A percentile compares a stretch with the other conserved stretches of the same genome.
phyloP scores from a whole-genome alignment of 2,797 vertebrate genomes.

The Amblyopsis hoosieri region DNA sequence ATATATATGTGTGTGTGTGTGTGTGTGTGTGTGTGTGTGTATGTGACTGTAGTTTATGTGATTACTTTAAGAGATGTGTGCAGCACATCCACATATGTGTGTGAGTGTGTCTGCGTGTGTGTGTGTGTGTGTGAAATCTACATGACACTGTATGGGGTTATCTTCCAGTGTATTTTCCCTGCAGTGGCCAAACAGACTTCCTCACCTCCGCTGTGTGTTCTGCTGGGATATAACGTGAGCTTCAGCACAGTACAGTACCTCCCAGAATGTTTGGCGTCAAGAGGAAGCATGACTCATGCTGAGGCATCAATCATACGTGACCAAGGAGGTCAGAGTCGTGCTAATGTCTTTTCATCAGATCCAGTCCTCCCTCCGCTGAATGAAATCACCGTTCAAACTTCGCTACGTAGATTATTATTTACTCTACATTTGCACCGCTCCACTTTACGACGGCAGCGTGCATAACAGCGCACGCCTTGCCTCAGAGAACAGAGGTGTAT shows the following conservation, averaged over 20 bases:
- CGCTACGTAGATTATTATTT: slow-evolving; percentile 63
- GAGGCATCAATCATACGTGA: slow-evolving; percentile 66
- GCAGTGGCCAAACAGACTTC: slow-evolving; percentile 47
- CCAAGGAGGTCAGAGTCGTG: slow-evolving; percentile 44
- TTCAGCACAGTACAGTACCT: slow-evolving; percentile 46
- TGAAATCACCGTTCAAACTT: slow-evolving; percentile 67
- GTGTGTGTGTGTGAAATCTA: no score
- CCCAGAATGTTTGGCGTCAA: slow-evolving; percentile 60
- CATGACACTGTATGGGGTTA: slow-evolving; percentile 4
- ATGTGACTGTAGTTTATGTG: no score
- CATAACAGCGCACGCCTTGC: slow-evolving; percentile 40
- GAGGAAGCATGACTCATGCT: slow-evolving; percentile 63
- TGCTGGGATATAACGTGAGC: slow-evolving; percentile 49
- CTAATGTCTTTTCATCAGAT: slow-evolving; percentile 48
- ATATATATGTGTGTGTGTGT: no score
- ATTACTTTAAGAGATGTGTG: no score
- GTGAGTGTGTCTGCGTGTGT: no score
- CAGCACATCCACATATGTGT: no score
- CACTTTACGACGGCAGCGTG: slow-evolving; percentile 52
- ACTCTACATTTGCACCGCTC: slow-evolving; percentile 59
- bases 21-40: no score
- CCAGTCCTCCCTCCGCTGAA: slow-evolving; percentile 40
- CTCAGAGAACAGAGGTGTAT: slow-evolving; percentile 63
- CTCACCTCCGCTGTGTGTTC: slow-evolving; percentile 29
- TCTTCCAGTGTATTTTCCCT: slow-evolving; percentile 2